Conservation (phyloP, 2,888 invertebrate species). For the Ophioninae sp. region DNA sequence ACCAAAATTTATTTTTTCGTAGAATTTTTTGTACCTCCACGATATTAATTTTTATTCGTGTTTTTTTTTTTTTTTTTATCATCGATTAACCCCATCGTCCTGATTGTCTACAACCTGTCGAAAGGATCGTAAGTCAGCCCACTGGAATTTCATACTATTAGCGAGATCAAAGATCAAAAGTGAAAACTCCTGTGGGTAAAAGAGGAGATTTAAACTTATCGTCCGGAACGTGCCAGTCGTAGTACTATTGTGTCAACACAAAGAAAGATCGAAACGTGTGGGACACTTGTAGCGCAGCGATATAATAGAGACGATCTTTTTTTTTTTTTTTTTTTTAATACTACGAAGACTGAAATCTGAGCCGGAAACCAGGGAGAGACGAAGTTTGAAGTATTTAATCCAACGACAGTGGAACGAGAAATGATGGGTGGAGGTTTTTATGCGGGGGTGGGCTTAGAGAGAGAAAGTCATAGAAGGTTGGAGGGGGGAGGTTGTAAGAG, state of each 20-base stretch:
- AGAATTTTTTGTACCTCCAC: too few species aligned
- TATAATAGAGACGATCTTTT: slow-evolving; percentile 51
- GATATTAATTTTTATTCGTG: too few species aligned
- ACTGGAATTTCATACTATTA: neutral
- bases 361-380: slow-evolving; percentile 54
- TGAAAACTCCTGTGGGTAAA: slow-evolving; percentile 31
- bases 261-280: slow-evolving; percentile 36
- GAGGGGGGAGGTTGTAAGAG: neutral
- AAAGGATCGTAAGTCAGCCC: too few species aligned
- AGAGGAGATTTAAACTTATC: slow-evolving; percentile 52
- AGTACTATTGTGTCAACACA: slow-evolving; percentile 36
- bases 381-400: slow-evolving; percentile 61
- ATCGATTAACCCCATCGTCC: too few species aligned
- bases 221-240: slow-evolving; percentile 21
- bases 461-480: slow-evolving; percentile 27
- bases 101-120: too few species aligned
- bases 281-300: slow-evolving; percentile 58
- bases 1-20: too few species aligned
- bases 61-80: too few species aligned
- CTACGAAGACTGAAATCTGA: slow-evolving; percentile 60
- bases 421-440: slow-evolving; percentile 39
- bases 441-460: slow-evolving; percentile 43
- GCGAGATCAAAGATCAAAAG: neutral
- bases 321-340: slow-evolving; percentile 37
- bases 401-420: slow-evolving; percentile 48